Base-by-base conservation (phyloP, 2,888 invertebrate genomes). In the Protodeltote pygarga region DNA sequence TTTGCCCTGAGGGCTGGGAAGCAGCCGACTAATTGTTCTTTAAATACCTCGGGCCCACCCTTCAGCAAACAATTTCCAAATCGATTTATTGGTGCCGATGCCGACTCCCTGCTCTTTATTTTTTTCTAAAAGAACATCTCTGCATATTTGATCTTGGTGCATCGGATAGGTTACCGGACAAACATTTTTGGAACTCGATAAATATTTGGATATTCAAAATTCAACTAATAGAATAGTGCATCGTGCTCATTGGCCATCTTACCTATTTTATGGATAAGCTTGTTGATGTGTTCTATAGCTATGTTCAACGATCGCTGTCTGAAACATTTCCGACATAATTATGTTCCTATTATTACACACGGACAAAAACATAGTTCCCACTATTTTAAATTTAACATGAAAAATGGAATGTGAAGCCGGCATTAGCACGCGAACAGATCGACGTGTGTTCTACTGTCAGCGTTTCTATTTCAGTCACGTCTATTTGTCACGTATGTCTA, bases 11-110 rank as follows among this genome's bases (percentile, higher is more conserved):
- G 87, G 87, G 87, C 83, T 85, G 87, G 80, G 79, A 83, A 85
- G 88, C 87, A 85, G 79, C 83, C 87, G 86, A 87, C 91, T 91
- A 91, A 91, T 91, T 91, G 91, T 85, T 89, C 88, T 90, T 89
- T 91, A 91, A 91, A 91, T 89, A 91, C 85, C 85, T 77, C 82
- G 69, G 75, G 74, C 86, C 84, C 83, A 84, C 88, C 88, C 87
- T 85, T 79, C 65, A 58, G 76, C 82, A 91, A 91, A 91, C 85
- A 89, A 79, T 85, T 82, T 81, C 74, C 71, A 85, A 87, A 87
- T 85, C 87, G 86, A 89, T 89, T 89, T 87, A 84, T 83, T 81
- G 78, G 79, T 79, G 79, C 79, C 76, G 79, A 81, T 79, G 79
- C 79, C 76, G 79, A 81, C 81, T 83, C 73, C 77, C 75, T 67